Base-by-base conservation (phyloP, 2,888 invertebrate genomes). In the Epinotia bilunana region DNA sequence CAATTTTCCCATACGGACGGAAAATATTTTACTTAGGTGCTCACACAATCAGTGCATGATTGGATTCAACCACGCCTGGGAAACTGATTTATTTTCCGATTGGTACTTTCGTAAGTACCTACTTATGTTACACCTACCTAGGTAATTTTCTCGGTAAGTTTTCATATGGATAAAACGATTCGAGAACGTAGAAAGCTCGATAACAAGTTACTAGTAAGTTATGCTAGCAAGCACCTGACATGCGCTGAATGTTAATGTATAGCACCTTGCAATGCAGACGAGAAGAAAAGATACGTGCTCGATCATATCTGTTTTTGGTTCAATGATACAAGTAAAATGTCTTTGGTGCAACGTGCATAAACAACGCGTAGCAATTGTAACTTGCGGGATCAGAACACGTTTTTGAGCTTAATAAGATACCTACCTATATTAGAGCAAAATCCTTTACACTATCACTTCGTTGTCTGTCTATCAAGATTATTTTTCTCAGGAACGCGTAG, bases 41-140 rank as follows among this genome's bases (percentile, higher is more conserved):
- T 77, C 79, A 78, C 77, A 78, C 74, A 74, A 71, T 71, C 65
- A 71, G 75, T 73, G 76, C 78, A 76, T 80, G 79, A 82, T 84
- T 80, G 78, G 77, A 79, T 79, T 79, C 78, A 79, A 76, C 76
- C 76, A 75, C 70, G 73, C 74, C 67, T 73, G 78, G 73, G 73
- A 80, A 80, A 80, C 77, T 82, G 79, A 83, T 82, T 83, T 83
- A 83, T 83, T 80, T 71, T 82, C 77, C 79, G 77, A 81, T 81
- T 80, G 79, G 77, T 79, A 78, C 78, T 80, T 78, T 78, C 77
- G 77, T 79, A 77, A 80, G 77, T 74, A 74, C 76, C 76, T 73
- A 76, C 76, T 9, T 33, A n/a, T 33, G n/a, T 11, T 28, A 28
- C 23, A 28, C 23, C 23, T 28, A 28, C 23, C 23, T 28, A n/a